Percentiles rank a stretch among this genome's conserved stretches.
These are phyloP conservation scores for Acleris emargana DNA, from an alignment of 2,888 invertebrate species.

Conservation along the genomic window DNA sequence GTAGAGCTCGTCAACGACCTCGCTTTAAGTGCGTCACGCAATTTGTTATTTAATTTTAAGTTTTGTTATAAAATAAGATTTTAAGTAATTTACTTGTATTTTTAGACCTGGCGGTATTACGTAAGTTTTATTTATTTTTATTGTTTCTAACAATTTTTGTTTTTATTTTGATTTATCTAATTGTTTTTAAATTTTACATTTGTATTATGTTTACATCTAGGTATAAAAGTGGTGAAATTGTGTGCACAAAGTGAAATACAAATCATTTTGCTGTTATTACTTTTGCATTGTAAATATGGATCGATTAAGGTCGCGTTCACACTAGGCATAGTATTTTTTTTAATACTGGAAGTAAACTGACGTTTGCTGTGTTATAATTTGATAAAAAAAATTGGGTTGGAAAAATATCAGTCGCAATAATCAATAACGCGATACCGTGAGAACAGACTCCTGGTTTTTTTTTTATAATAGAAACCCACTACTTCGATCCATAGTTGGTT, in stretches of 20 bases:
- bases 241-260: no score
- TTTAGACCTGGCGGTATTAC: slow-evolving; percentile 59
- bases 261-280: neutral
- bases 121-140: slow-evolving; percentile 50
- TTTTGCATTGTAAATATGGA: neutral
- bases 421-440: no score
- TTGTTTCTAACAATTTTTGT: slow-evolving; percentile 29
- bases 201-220: neutral
- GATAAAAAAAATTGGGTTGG: neutral
- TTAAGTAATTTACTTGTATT: slow-evolving; percentile 40
- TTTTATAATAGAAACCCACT: no score
- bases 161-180: slow-evolving; percentile 5
- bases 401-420: no score
- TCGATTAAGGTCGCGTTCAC: neutral
- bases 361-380: no score
- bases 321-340: no score
- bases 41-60: neutral
- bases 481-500: no score
- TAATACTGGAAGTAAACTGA: no score
- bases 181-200: neutral
- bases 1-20: no score
- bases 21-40: no score
- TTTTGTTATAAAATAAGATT: neutral
- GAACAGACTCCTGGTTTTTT: no score
- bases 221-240: no score